Evolutionary conservation across 2,113 vertebrate genomes (phyloP), one percentile per base, ranked within the genome.

Genomic region (Melanerpes aurifrons): DNA sequence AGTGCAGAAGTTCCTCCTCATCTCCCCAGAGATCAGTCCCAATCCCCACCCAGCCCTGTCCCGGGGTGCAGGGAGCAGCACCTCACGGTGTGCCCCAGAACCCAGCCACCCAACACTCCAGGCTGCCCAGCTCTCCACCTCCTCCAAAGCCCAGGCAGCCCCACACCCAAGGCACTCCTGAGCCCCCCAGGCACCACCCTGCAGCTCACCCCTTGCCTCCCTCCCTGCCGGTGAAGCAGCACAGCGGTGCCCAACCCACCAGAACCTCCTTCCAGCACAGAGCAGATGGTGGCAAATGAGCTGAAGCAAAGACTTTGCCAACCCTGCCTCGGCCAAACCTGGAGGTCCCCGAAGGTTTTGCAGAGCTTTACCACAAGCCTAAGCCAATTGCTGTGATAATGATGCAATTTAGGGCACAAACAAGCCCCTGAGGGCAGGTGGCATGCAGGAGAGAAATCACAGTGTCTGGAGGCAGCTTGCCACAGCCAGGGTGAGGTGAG

Each of bases 341-440:
- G 80, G 76, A 35, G 2, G 3, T 83, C 82, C 90, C 90, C 70
- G 48, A 76, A 77, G 93, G 92, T 87, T 94, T 95, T 86, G 64
- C 69, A 87, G 24, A 80, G 93, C 87, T 95, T 86, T 82, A 82
- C 93, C 79, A 91, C 89, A 95, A 83, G 47, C 61, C 72, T 86
- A 93, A 94, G 90, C 93, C 93, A 92, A 92, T 86, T 93, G 82
- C 79, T 67, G 79, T 12, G 59, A 31, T 90, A 95, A 93, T 68
- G 90, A 93, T 96, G 90, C 80, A 87, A 92, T 93, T 94, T 86
- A 92, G 48, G 62, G 95, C 88, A 94, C 94, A 95, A 96, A 96
- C 82, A 87, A 95, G 57, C 66, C 82, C 90, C 89, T 80, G 50
- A 91, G 88, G 73, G 76, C 82, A 90, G 82, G 82, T 79, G 78